These are phyloP conservation scores for Microcebus jonahi DNA, from an alignment of 2,113 vertebrate species.

Conservation along the genomic window DNA sequence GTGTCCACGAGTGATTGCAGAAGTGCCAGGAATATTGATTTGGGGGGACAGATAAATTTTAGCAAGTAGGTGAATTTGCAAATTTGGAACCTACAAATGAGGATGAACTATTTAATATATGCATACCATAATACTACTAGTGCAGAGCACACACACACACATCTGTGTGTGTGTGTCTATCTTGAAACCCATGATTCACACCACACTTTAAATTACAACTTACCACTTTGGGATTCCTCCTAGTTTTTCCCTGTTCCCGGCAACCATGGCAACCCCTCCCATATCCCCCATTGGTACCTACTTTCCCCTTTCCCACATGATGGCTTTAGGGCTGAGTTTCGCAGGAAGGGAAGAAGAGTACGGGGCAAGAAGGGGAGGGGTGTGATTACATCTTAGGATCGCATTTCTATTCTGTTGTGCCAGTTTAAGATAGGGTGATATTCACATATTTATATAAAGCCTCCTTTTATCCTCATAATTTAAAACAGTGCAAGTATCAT, in stretches of 20 bases:
- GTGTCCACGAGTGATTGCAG: background rate
- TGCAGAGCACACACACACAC: no score
- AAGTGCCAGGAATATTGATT: background rate
- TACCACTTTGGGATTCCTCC: background rate
- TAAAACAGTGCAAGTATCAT: background rate
- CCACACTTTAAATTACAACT: background rate
- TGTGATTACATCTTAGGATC: background rate
- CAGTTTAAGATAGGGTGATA: background rate
- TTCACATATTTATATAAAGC: conserved; percentile 9
- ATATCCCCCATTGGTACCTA: background rate
- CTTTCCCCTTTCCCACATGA: background rate
- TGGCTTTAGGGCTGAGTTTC: background rate
- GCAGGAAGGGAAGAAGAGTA: background rate
- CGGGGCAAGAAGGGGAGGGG: no score
- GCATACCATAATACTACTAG: background rate
- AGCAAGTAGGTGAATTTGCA: background rate
- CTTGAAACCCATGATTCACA: background rate
- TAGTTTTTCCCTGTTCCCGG: background rate
- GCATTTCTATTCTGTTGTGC: background rate
- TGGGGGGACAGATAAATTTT: background rate
- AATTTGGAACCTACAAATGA: background rate
- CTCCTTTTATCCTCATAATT: background rate
- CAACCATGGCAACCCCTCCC: background rate
- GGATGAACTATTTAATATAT: background rate
- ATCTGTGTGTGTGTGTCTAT: accelerated